Base-by-base conservation (phyloP, 2,888 invertebrate genomes). In the Drosophila kanekoi region DNA sequence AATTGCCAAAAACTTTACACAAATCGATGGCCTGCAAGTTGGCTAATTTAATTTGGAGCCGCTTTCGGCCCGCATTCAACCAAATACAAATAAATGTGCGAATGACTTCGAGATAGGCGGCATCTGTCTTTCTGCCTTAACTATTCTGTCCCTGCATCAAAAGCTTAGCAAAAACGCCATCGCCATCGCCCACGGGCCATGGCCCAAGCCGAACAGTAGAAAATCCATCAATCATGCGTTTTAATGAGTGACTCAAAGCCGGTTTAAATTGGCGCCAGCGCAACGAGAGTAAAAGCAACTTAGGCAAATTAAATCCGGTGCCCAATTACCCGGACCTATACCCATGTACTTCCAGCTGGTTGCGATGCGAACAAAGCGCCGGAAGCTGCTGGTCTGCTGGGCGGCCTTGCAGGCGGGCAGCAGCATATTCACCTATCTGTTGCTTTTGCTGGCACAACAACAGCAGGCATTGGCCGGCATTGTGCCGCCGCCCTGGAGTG, bases 401-500 rank as follows among this genome's bases (percentile, higher is more conserved):
- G 87, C 89, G 32, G 76, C 79, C 1, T 60, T 91, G 3, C 89
- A 92, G 54, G 89, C 87, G 37, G 72, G 81, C 16, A 77, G 83
- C 38, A 83, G 89, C 43, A 56, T 90, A 13, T 51, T 89, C 3
- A 71, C 81, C 14, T 87, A 88, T 33, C 59, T 89, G 37, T 58
- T 84, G 14, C 53, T 90, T 10, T 32, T 90, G 14, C 52, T 85
- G 18, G 75, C 61, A 13, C 71, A 73, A 13, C 64, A 74, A 13
- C 60, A 71, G 8, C 67, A 75, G 41, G 72, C 78, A 11, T 66
- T 87, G 14, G 82, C 88, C 4, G 92, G 91, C n/a, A 95, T 97
- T 70, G 94, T 96, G 79, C 96, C 97, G 37, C 97, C 97, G 1
- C 96, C 96, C 10, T 97, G 97, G 97, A 97, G 96, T 53, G 95